phyloP scores from a whole-genome alignment of 2,113 vertebrate species.

The Actenoides hombroni region DNA sequence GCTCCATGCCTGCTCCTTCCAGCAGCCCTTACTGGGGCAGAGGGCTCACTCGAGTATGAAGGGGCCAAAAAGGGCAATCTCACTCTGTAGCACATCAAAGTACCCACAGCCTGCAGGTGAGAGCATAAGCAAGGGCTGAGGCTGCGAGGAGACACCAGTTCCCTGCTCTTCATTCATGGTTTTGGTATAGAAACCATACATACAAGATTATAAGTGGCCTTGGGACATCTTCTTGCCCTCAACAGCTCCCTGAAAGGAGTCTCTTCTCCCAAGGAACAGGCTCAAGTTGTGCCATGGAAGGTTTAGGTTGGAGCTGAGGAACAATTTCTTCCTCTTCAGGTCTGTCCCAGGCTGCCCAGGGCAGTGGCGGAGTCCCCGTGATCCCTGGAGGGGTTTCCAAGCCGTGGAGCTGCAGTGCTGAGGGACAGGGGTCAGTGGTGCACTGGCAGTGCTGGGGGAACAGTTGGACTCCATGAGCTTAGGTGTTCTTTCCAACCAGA shows the following conservation, averaged over 20 bases:
- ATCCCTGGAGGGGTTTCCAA: background rate
- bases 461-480: background rate
- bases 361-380: background rate
- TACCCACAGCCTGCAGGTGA: background rate
- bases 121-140: background rate
- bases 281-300: background rate
- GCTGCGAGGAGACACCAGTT: background rate
- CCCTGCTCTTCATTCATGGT: background rate
- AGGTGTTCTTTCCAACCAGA: background rate
- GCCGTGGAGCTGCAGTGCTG: background rate
- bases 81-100: accelerated
- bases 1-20: background rate
- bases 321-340: background rate
- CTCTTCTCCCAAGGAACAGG: background rate
- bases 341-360: background rate
- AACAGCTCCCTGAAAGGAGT: background rate
- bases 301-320: background rate
- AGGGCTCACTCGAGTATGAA: accelerated
- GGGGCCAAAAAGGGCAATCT: background rate
- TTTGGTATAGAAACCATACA: background rate
- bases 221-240: background rate
- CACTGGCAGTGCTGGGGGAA: background rate
- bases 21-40: background rate
- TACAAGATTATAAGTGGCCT: background rate
- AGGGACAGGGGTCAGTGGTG: background rate